Percentiles rank a stretch among this genome's conserved stretches.
These are phyloP conservation scores for Trigoniulus corallinus DNA, from an alignment of 1,140 invertebrate species.

Conservation along the genomic window DNA sequence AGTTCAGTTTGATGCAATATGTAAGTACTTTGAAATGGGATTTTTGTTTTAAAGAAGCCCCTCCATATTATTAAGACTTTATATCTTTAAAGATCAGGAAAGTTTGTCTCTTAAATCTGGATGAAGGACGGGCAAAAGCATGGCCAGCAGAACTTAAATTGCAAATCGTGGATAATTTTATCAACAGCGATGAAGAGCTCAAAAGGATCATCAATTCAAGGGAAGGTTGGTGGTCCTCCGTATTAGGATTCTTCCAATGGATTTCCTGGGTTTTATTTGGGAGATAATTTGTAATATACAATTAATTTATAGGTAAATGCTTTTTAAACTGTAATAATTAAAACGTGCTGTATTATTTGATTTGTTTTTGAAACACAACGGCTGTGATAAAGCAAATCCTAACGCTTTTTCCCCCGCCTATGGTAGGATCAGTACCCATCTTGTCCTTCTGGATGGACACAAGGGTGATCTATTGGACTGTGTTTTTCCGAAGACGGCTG, in stretches of 20 bases:
- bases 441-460: too few species aligned
- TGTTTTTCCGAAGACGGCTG: too few species aligned
- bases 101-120: constrained; percentile 3
- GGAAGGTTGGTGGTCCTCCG: neutral
- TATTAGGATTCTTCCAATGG: constrained; percentile 6
- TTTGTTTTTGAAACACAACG: too few species aligned
- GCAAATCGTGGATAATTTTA: neutral
- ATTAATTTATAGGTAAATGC: neutral
- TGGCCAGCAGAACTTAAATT: constrained; percentile 1
- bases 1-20: constrained; percentile 6
- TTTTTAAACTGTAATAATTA: too few species aligned
- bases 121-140: neutral
- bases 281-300: neutral
- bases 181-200: neutral
- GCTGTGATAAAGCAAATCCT: too few species aligned
- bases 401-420: too few species aligned
- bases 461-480: too few species aligned
- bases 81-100: neutral
- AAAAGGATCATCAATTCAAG: neutral
- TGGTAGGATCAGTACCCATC: too few species aligned
- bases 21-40: neutral
- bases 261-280: neutral
- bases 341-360: too few species aligned
- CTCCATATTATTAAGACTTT: neutral
- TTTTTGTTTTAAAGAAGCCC: neutral